These are phyloP conservation scores for Lutjanus argentimaculatus DNA, from an alignment of 2,797 vertebrate genomes.

Conservation along the genomic window DNA sequence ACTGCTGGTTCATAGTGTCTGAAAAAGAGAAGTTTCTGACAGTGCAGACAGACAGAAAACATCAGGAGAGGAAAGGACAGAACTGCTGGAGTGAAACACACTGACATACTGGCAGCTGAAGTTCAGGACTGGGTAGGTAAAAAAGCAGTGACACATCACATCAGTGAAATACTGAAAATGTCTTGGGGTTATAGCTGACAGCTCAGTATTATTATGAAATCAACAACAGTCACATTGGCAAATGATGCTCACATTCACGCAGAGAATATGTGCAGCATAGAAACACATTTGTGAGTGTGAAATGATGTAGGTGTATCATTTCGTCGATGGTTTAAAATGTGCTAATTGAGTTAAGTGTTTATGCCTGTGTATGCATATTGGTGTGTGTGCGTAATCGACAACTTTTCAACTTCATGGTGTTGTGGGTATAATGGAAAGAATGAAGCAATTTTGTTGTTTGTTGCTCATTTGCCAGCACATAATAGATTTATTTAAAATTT, in stretches of 20 bases:
- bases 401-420: slow-evolving; percentile 29
- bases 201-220: slow-evolving; percentile 43
- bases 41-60: slow-evolving; percentile 35
- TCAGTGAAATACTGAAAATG: slow-evolving; percentile 18
- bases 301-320: slow-evolving; percentile 67
- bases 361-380: background rate
- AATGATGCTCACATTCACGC: slow-evolving; percentile 43
- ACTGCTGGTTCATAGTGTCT: background rate
- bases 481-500: slow-evolving; percentile 74
- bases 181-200: slow-evolving; percentile 47
- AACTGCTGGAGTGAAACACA: slow-evolving; percentile 37
- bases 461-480: slow-evolving; percentile 61
- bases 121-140: slow-evolving; percentile 37
- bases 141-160: slow-evolving; percentile 37
- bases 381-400: slow-evolving; percentile 8
- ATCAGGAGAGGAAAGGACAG: slow-evolving; percentile 25
- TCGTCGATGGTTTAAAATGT: slow-evolving; percentile 41
- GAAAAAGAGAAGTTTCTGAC: background rate
- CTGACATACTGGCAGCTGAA: slow-evolving; percentile 57
- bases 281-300: slow-evolving; percentile 66
- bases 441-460: slow-evolving; percentile 53
- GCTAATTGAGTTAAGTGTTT: slow-evolving; percentile 63
- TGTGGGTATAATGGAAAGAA: slow-evolving; percentile 42
- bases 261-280: slow-evolving; percentile 41
- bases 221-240: slow-evolving; percentile 38